These are phyloP conservation scores for Subacronicta megacephala DNA, from an alignment of 2,888 invertebrate species.

Conservation along the genomic window DNA sequence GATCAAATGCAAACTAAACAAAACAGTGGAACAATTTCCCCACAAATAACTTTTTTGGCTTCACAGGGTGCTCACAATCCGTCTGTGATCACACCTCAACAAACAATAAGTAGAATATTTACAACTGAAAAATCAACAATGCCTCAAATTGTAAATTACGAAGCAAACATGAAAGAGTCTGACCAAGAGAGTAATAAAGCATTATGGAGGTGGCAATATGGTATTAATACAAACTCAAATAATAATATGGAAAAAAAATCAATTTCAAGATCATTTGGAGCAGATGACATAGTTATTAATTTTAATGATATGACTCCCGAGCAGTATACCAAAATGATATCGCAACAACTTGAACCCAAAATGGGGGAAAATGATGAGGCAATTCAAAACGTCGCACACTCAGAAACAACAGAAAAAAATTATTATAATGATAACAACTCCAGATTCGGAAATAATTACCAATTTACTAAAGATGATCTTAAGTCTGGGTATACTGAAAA, in stretches of 20 bases:
- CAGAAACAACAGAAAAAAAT: constrained; percentile 32
- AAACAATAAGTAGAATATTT: constrained; percentile 73
- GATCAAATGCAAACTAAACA: constrained; percentile 75
- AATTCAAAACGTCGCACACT: constrained; percentile 20
- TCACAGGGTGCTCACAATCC: constrained; percentile 85
- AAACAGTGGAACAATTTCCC: constrained; percentile 76
- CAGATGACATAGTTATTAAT: constrained; percentile 82
- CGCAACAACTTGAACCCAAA: constrained; percentile 69
- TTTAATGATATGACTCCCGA: constrained; percentile 83
- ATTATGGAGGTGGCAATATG: constrained; percentile 86
- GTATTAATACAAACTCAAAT: constrained; percentile 73
- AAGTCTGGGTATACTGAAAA: constrained; percentile 20
- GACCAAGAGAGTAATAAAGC: constrained; percentile 80
- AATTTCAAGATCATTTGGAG: constrained; percentile 82
- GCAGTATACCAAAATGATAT: constrained; percentile 80
- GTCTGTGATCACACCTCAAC: constrained; percentile 67
- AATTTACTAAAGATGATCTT: constrained; percentile 24
- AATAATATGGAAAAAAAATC: constrained; percentile 75
- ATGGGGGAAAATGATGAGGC: constrained; percentile 48
- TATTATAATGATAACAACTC: constrained; percentile 37
- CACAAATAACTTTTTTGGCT: constrained; percentile 85
- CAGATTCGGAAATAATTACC: constrained; percentile 32
- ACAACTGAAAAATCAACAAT: constrained; percentile 76
- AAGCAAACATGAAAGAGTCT: constrained; percentile 73
- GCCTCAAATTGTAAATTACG: constrained; percentile 84